A percentile compares a stretch with the other conserved stretches of the same genome.
phyloP scores from a whole-genome alignment of 2,888 invertebrate genomes.

The Oscheius sp. region DNA sequence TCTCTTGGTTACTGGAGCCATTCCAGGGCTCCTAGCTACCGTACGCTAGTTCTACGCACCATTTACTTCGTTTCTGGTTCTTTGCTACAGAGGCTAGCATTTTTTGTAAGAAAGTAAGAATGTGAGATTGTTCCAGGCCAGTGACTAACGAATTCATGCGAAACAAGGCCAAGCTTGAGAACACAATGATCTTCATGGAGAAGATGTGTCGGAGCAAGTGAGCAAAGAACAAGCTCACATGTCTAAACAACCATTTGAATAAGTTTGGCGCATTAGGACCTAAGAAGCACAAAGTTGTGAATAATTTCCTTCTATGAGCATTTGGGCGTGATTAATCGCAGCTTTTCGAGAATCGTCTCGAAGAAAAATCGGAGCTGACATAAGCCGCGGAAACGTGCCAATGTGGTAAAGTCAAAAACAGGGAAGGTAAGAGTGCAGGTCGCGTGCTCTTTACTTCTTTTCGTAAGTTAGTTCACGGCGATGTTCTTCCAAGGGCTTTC shows the following conservation, averaged over 20 bases:
- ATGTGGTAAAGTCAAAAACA: too few species aligned
- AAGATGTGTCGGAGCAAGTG: conserved; percentile 5
- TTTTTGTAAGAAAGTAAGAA: too few species aligned
- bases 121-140: too few species aligned
- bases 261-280: neutral
- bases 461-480: neutral
- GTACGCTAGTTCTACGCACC: neutral
- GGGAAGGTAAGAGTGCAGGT: too few species aligned
- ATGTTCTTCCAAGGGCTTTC: conserved; percentile 30
- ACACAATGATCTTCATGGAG: conserved; percentile 5
- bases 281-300: neutral
- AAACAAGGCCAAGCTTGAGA: conserved; percentile 7
- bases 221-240: conserved; percentile 6
- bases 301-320: too few species aligned
- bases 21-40: neutral
- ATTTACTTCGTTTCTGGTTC: neutral
- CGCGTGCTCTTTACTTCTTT: neutral
- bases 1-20: conserved; percentile 1
- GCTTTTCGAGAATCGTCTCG: too few species aligned
- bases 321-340: too few species aligned
- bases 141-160: conserved; percentile 28
- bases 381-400: too few species aligned
- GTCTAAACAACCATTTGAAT: neutral
- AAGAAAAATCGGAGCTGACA: too few species aligned
- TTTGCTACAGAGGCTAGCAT: neutral